phyloP scores from a whole-genome alignment of 2,888 invertebrate genomes.

The Trissonchulus latispiculum region DNA sequence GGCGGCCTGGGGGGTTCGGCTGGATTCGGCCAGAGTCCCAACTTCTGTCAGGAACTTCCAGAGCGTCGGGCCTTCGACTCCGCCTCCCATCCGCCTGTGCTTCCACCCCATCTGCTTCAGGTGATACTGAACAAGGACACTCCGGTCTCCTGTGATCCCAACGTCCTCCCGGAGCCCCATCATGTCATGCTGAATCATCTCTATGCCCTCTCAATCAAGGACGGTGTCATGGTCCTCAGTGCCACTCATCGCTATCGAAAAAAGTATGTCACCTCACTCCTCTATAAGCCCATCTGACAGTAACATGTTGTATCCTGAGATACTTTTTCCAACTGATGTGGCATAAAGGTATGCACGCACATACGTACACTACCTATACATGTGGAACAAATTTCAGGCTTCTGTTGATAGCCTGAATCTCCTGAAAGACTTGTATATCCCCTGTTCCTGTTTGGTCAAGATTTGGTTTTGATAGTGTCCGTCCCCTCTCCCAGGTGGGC shows the following conservation, averaged over 20 bases:
- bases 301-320: neutral
- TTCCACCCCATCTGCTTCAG: slow-evolving; percentile 88
- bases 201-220: slow-evolving; percentile 97
- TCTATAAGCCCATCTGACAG: slow-evolving; percentile 81
- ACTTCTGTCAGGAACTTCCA: slow-evolving; percentile 66
- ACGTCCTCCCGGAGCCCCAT: slow-evolving; percentile 95
- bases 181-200: slow-evolving; percentile 99
- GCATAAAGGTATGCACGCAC: no score
- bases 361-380: no score
- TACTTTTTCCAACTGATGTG: no score
- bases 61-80: slow-evolving; percentile 83
- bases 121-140: slow-evolving; percentile 98
- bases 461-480: no score
- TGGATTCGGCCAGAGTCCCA: neutral
- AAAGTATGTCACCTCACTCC: slow-evolving; percentile 95
- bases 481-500: no score
- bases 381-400: no score
- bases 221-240: slow-evolving; percentile 98
- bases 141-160: slow-evolving; percentile 94
- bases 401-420: no score
- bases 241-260: slow-evolving; percentile 96
- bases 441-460: no score
- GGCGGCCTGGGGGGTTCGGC: neutral
- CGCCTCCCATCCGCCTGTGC: slow-evolving; percentile 81
- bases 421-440: no score